Conservation (phyloP, 2,113 vertebrate genomes). For the Petrocephalus zakoni region DNA sequence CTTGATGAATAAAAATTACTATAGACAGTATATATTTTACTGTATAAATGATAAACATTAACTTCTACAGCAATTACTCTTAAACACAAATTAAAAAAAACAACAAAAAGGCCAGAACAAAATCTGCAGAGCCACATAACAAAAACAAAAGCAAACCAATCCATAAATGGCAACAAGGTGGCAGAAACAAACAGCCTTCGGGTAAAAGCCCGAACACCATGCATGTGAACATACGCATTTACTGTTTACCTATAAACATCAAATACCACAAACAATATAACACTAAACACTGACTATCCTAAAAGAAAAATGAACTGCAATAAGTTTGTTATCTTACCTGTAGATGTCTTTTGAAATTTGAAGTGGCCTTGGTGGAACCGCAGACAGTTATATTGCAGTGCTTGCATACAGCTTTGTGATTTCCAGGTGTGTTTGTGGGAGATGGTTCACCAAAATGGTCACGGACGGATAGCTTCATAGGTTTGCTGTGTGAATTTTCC, state of each 20-base stretch:
- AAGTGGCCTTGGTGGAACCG: slow-evolving; percentile 5
- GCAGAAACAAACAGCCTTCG: neutral
- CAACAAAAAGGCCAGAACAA: neutral
- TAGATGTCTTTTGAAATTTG: slow-evolving; percentile 8
- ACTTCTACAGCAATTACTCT: neutral
- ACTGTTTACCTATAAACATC: neutral
- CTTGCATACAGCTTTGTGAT: neutral
- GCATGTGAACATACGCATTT: neutral
- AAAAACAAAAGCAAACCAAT: neutral
- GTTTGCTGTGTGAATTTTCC: neutral
- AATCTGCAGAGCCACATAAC: neutral
- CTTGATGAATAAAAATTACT: neutral
- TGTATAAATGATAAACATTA: neutral
- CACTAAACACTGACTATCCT: neutral
- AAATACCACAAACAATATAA: neutral
- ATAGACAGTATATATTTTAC: neutral
- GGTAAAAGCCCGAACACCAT: neutral
- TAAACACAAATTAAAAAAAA: neutral
- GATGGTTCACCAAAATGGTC: neutral
- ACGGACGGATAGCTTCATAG: neutral
- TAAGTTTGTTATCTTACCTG: neutral
- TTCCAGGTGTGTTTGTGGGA: slow-evolving; percentile 4
- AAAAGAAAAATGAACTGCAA: neutral
- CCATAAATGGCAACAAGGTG: neutral
- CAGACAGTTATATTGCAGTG: neutral